Percentiles rank a stretch among this genome's conserved stretches.
Conservation (phyloP, 1,140 invertebrate genomes). For the Drosophila saltans region DNA sequence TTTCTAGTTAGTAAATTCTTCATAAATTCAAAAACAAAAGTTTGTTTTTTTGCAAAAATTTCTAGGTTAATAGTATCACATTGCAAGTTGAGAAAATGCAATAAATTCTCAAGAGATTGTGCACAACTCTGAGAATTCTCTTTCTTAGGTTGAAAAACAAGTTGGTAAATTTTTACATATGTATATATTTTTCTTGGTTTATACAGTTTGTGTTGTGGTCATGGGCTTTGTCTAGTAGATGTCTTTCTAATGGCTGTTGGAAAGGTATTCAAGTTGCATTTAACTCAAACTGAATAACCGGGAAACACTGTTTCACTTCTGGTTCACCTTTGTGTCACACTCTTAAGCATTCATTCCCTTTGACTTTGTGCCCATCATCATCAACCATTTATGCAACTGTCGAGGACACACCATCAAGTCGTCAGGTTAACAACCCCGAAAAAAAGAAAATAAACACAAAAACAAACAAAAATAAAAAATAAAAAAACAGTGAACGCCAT, state of each 20-base stretch:
- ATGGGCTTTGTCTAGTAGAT: not conserved
- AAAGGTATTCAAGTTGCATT: constrained; percentile 1
- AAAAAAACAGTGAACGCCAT: constrained; percentile 37
- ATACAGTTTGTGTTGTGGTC: not conserved
- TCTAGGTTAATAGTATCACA: too few relatives aligned
- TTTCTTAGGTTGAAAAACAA: too few relatives aligned
- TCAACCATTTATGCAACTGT: constrained; percentile 64
- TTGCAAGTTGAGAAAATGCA: too few relatives aligned
- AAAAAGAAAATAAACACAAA: constrained; percentile 2
- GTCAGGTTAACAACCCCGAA: constrained; percentile 67
- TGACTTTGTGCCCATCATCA: constrained; percentile 16
- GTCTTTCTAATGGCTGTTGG: not conserved
- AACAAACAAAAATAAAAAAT: not conserved
- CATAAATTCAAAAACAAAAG: too few relatives aligned
- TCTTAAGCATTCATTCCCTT: constrained; percentile 17
- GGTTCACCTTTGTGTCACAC: constrained; percentile 9
- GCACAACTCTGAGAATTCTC: too few relatives aligned
- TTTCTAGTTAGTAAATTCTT: too few relatives aligned
- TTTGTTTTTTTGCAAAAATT: too few relatives aligned
- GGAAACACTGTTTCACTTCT: constrained; percentile 5
- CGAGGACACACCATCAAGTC: constrained; percentile 19
- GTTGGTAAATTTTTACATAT: too few relatives aligned
- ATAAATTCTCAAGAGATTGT: too few relatives aligned
- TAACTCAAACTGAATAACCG: not conserved
- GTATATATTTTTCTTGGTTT: not conserved